A percentile compares a stretch with the other conserved stretches of the same genome.
Conservation (phyloP, 1,140 invertebrate species). For the Drosophila pallidifrons region DNA sequence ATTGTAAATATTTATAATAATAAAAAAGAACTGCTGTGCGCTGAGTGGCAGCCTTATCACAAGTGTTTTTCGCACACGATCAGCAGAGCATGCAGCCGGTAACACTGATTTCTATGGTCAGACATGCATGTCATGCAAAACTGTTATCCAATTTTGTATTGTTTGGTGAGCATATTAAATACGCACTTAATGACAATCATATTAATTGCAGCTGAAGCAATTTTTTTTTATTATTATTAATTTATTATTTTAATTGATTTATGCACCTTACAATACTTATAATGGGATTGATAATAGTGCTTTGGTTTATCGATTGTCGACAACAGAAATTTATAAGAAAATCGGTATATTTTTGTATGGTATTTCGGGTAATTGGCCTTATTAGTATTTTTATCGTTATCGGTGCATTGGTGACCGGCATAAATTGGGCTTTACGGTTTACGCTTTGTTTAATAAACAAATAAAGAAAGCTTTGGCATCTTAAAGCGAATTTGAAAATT, state of each 20-base stretch:
- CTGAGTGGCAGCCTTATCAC: conserved; percentile 21
- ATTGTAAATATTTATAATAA: conserved; percentile 26
- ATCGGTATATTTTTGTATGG: no score
- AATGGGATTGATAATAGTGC: no score
- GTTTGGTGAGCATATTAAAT: no score
- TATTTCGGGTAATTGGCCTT: background rate
- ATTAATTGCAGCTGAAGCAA: no score
- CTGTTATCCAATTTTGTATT: background rate
- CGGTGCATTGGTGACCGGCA: conserved; percentile 39
- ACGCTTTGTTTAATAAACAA: no score
- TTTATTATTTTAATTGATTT: no score
- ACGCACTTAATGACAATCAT: no score
- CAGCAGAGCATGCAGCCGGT: background rate
- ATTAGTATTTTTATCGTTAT: no score
- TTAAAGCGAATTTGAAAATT: background rate
- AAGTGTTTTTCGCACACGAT: conserved; percentile 14
- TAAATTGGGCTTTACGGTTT: conserved; percentile 4
- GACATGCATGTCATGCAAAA: background rate
- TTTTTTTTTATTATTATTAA: no score
- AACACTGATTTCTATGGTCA: conserved; percentile 16
- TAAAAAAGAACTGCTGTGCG: conserved; percentile 6
- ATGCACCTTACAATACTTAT: no score
- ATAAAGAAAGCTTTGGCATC: background rate
- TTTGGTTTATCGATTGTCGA: no score
- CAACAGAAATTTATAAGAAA: no score